phyloP scores from a whole-genome alignment of 2,113 vertebrate genomes.

The Odocoileus virginianus region DNA sequence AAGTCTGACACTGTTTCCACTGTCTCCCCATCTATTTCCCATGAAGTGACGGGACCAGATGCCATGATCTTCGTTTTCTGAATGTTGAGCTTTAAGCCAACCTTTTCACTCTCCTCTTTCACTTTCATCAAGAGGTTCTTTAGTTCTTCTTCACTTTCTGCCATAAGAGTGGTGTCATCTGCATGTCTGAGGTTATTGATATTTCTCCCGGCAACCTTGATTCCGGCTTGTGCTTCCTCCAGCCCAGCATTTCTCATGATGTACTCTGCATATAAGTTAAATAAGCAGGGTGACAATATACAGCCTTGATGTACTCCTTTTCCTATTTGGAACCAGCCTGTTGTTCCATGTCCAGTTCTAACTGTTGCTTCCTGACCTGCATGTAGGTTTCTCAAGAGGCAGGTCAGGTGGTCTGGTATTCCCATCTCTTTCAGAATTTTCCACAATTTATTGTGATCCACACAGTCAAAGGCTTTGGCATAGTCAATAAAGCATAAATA shows the following conservation, averaged over 20 bases:
- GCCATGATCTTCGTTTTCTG: no score
- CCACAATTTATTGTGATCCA: background rate
- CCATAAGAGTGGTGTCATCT: no score
- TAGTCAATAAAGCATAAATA: background rate
- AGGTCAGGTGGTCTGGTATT: background rate
- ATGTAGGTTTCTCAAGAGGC: background rate
- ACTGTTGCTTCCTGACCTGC: background rate
- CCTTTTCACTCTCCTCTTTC: no score
- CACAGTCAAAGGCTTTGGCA: background rate
- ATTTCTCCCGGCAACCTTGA: no score
- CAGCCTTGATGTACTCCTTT: accelerated
- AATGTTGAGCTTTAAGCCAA: no score
- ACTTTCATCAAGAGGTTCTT: no score
- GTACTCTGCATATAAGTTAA: background rate
- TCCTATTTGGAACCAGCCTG: background rate
- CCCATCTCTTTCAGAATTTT: background rate
- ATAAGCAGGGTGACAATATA: background rate
- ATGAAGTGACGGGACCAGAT: no score
- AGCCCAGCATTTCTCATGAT: background rate
- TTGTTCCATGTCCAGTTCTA: background rate
- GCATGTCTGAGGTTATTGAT: no score
- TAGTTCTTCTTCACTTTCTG: no score
- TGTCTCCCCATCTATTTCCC: no score
- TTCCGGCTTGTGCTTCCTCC: accelerated
- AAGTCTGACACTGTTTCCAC: no score